A percentile compares a stretch with the other conserved stretches of the same genome.
Evolutionary conservation across 2,888 invertebrate species (phyloP).

Genomic region (Hirtodrosophila confusa): DNA sequence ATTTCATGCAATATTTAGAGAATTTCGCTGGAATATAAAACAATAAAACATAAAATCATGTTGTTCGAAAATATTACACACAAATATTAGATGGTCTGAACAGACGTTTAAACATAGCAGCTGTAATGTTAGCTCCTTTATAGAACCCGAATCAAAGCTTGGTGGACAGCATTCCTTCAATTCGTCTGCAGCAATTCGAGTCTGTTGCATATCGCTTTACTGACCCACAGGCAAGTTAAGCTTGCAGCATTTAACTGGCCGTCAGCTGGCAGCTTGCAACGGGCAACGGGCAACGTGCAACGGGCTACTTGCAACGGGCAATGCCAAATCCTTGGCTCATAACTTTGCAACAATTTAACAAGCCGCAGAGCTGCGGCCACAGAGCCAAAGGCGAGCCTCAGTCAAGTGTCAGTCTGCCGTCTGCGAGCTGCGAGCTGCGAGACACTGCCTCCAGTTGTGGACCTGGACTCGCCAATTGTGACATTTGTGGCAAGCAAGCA

Average conservation of each 20-base stretch:
- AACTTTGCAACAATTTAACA: conserved; percentile 73
- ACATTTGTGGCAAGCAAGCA: conserved; percentile 71
- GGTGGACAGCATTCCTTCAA: neutral
- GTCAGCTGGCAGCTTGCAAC: conserved; percentile 36
- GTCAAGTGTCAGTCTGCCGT: conserved; percentile 50
- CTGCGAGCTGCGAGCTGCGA: conserved; percentile 5
- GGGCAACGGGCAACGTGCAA: neutral
- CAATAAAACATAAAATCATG: too few species aligned
- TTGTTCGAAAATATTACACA: too few species aligned
- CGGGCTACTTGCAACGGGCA: conserved; percentile 19
- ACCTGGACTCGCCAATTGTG: conserved; percentile 54
- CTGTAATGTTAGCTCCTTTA: too few species aligned
- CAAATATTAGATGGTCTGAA: too few species aligned
- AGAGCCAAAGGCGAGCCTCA: conserved; percentile 35
- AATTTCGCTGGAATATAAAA: too few species aligned
- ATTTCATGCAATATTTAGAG: too few species aligned
- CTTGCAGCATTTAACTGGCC: conserved; percentile 15
- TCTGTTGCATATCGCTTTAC: conserved; percentile 34
- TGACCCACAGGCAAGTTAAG: conserved; percentile 51
- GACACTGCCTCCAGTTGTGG: conserved; percentile 20
- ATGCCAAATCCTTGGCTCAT: conserved; percentile 57
- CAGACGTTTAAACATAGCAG: too few species aligned
- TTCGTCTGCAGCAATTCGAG: conserved; percentile 14
- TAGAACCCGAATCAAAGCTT: too few species aligned
- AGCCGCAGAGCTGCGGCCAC: conserved; percentile 52